Evolutionary conservation across 2,113 vertebrate species (phyloP), one percentile per base, ranked within the genome.

Genomic region (Macquaria australasica): DNA sequence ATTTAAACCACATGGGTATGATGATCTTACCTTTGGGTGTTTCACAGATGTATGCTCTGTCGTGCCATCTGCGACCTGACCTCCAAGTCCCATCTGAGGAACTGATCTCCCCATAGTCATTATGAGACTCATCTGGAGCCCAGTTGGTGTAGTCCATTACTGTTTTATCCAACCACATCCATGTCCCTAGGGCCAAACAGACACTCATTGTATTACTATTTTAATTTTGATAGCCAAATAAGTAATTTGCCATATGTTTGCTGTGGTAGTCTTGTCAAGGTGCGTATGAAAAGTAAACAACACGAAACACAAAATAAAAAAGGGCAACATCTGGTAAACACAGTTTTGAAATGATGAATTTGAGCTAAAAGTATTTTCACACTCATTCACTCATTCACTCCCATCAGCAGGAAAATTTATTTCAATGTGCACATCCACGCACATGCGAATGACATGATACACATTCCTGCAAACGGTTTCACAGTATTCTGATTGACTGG

Each of bases 81-180:
- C 72, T 96, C 98, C 98, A 99, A 53, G 18, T 72, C 20, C 97
- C 96, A 76, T 94, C 93, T n/a, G 60, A 43, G 3, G 95, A 87
- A 0, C 73, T 70, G 39, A 99, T 92, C 85, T 94, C 91, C 50
- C 73, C 90, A 75, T 34, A 92, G 3, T 92, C 86, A 43, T 25
- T 41, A 2, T 91, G n/a, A 0, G 95, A 94, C 25, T 97, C 95
- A 7, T 94, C 96, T 3, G 3, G 8, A 63, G 91, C 96, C 98
- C 98, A 99, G 92, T 98, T 98, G 56, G 95, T 96, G 91, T 96
- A 98, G 91, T 97, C 94, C 73, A 99, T 23, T 1, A 92, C 92
- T 50, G 86, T 96, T 83, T 91, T 94, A 64, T 98, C 97, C 77
- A 97, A 51, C 98, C 98, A 99, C 43, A 94, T 43, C 98, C 98